Conservation (phyloP, 2,888 invertebrate species). For the Stomorhina lunata region DNA sequence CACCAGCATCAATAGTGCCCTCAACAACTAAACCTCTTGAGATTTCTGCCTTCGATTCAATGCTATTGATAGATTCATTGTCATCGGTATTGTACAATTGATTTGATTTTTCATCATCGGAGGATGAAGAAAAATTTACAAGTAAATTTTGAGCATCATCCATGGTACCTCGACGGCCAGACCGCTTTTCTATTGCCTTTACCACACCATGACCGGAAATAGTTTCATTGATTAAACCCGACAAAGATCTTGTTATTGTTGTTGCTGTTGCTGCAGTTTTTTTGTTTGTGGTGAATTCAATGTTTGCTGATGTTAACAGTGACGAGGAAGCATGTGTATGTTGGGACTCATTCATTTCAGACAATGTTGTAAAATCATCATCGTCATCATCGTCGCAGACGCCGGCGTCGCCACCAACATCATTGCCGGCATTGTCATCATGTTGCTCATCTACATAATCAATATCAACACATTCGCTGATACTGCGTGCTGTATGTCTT, state of each 20-base stretch:
- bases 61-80: slow-evolving; percentile 80
- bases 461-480: slow-evolving; percentile 75
- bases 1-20: no score
- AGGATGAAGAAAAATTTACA: slow-evolving; percentile 63
- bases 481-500: slow-evolving; percentile 73
- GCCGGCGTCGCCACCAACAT: slow-evolving; percentile 69
- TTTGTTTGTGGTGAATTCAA: slow-evolving; percentile 70
- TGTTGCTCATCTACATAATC: slow-evolving; percentile 65
- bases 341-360: slow-evolving; percentile 78
- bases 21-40: slow-evolving; percentile 74
- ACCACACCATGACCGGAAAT: slow-evolving; percentile 50
- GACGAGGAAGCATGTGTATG: slow-evolving; percentile 70
- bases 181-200: slow-evolving; percentile 56
- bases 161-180: slow-evolving; percentile 9
- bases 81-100: slow-evolving; percentile 79
- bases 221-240: slow-evolving; percentile 57
- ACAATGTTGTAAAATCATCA: slow-evolving; percentile 77
- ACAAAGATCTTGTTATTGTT: slow-evolving; percentile 54
- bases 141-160: slow-evolving; percentile 58
- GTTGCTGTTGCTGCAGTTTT: no score
- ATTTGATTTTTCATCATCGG: slow-evolving; percentile 79
- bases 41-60: slow-evolving; percentile 80
- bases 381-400: slow-evolving; percentile 70
- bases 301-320: slow-evolving; percentile 62
- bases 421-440: slow-evolving; percentile 71